Conservation (phyloP, 2,797 vertebrate genomes). For the Sebastes baramenuke region DNA sequence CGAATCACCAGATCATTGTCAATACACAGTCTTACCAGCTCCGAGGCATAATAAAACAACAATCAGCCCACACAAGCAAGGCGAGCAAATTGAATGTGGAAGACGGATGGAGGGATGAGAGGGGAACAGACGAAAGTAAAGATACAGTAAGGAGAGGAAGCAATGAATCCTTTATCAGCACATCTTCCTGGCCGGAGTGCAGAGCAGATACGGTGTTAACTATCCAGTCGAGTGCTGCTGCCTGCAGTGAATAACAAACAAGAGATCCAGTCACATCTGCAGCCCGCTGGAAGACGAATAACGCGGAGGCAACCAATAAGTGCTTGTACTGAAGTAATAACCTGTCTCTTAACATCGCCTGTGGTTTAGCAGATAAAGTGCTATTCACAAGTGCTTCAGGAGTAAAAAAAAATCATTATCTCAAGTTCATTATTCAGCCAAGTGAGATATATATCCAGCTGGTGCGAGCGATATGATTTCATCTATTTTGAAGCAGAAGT, state of each 20-base stretch:
- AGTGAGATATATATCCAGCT: constrained; percentile 23
- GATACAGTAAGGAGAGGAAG: constrained; percentile 12
- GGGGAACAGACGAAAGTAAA: background rate
- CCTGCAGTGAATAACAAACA: constrained; percentile 61
- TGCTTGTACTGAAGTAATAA: constrained; percentile 31
- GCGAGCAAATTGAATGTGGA: background rate
- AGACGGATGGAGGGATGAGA: background rate
- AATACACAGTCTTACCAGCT: fast-evolving
- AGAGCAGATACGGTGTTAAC: constrained; percentile 38
- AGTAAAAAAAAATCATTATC: constrained; percentile 23
- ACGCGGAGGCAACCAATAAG: background rate
- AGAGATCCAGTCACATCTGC: constrained; percentile 19
- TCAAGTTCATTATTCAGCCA: constrained; percentile 27
- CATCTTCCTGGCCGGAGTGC: constrained; percentile 30
- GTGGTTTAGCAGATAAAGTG: constrained; percentile 15
- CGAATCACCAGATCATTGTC: too few relatives aligned
- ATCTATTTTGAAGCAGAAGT: background rate
- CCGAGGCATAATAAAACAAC: background rate
- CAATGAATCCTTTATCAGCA: constrained; percentile 34
- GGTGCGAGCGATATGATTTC: constrained; percentile 2
- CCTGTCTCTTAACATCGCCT: constrained; percentile 28
- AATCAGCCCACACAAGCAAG: background rate
- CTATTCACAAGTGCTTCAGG: constrained; percentile 1
- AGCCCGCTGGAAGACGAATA: constrained; percentile 16
- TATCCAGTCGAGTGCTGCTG: constrained; percentile 37